A percentile compares a stretch with the other conserved stretches of the same genome.
Evolutionary conservation across 1,140 invertebrate species (phyloP).

Genomic region (Drosophila serrata): DNA sequence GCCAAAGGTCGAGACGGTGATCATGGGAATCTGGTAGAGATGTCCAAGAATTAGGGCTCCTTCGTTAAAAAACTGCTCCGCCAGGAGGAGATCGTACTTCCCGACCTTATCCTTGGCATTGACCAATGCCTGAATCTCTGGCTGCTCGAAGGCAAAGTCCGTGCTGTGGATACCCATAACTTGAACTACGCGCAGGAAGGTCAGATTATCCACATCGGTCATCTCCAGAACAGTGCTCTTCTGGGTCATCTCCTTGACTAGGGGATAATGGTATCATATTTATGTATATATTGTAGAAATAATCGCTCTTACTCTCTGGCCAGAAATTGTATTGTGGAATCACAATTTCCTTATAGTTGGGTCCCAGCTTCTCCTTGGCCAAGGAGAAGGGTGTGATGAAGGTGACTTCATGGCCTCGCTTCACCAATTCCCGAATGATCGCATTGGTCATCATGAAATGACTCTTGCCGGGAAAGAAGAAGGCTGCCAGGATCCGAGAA

Average conservation of each 20-base stretch:
- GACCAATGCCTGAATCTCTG: constrained; percentile 78
- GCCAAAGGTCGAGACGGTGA: constrained; percentile 79
- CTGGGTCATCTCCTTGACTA: constrained; percentile 36
- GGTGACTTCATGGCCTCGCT: constrained; percentile 73
- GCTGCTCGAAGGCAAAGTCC: constrained; percentile 78
- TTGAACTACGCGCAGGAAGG: constrained; percentile 20
- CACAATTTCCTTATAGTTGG: constrained; percentile 70
- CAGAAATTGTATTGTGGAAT: constrained; percentile 64
- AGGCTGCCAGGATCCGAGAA: constrained; percentile 67
- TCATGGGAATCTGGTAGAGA: constrained; percentile 81
- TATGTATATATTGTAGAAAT: too few relatives aligned
- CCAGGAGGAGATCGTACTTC: constrained; percentile 85
- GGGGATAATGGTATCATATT: too few relatives aligned
- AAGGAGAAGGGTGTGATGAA: constrained; percentile 68
- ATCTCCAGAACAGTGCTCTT: constrained; percentile 49
- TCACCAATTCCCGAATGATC: constrained; percentile 63
- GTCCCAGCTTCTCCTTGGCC: constrained; percentile 64
- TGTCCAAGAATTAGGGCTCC: constrained; percentile 82
- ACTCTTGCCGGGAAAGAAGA: constrained; percentile 76
- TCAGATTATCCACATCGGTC: constrained; percentile 31
- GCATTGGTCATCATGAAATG: constrained; percentile 77
- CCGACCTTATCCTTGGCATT: constrained; percentile 67
- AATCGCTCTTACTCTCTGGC: constrained; percentile 38
- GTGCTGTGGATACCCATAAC: constrained; percentile 59
- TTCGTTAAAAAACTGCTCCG: constrained; percentile 85